Conservation (phyloP, 2,113 vertebrate genomes). For the Picathartes gymnocephalus region DNA sequence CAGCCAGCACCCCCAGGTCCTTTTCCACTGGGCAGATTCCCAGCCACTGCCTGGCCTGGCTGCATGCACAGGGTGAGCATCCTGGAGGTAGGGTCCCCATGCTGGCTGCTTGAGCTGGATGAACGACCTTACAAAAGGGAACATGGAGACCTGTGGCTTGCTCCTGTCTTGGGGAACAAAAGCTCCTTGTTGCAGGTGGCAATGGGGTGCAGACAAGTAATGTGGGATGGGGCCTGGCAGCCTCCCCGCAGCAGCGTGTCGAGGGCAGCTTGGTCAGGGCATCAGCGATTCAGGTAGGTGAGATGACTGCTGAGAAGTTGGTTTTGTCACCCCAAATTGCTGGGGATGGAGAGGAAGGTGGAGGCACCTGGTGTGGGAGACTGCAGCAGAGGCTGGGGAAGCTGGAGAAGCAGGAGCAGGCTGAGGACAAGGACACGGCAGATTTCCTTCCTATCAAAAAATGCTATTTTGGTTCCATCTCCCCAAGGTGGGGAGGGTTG, state of each 20-base stretch:
- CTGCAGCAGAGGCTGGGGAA: background rate
- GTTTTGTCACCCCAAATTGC: background rate
- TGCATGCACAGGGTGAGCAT: background rate
- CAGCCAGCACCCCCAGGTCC: background rate
- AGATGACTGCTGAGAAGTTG: background rate
- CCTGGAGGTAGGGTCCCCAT: rapidly evolving
- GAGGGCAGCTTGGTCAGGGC: rapidly evolving
- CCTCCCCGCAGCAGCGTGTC: background rate
- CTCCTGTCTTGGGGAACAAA: background rate
- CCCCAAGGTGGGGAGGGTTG: background rate
- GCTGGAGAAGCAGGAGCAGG: background rate
- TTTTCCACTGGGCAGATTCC: background rate
- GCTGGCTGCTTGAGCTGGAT: background rate
- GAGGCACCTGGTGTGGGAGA: background rate
- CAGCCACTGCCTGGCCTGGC: background rate
- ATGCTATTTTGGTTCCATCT: background rate
- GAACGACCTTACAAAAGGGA: background rate
- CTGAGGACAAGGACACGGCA: background rate
- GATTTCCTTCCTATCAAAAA: background rate
- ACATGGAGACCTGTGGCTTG: background rate
- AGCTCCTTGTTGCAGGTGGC: background rate
- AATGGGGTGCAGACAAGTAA: background rate
- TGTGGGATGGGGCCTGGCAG: background rate
- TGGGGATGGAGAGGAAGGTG: background rate
- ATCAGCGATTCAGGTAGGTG: rapidly evolving